phyloP scores from a whole-genome alignment of 2,113 vertebrate species.

The Paralichthys olivaceus region DNA sequence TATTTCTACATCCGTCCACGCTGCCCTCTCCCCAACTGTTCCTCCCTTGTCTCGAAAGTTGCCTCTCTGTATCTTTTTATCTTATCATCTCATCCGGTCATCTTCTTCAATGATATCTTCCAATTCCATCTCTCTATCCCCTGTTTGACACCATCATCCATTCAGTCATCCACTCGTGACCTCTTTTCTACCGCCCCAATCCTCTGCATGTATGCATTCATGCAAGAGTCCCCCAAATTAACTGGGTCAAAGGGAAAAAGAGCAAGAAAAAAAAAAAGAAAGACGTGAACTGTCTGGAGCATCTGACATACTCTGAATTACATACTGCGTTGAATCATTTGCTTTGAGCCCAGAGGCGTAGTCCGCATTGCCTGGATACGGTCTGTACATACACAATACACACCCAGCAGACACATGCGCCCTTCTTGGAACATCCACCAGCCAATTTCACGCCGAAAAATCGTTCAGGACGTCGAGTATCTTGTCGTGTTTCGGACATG shows the following conservation, averaged over 20 bases:
- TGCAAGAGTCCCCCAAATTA: slow-evolving; percentile 1
- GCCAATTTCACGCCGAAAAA: slow-evolving; percentile 57
- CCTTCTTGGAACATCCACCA: slow-evolving; percentile 36
- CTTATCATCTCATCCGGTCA: slow-evolving; percentile 17
- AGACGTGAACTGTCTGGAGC: slow-evolving; percentile 8
- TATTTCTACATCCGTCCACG: slow-evolving; percentile 2
- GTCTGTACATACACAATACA: slow-evolving; percentile 10
- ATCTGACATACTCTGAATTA: slow-evolving; percentile 29
- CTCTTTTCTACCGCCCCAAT: neutral
- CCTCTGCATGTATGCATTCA: slow-evolving; percentile 5
- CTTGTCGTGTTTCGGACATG: slow-evolving; percentile 25
- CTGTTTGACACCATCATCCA: slow-evolving; percentile 3
- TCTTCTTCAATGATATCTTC: slow-evolving; percentile 8
- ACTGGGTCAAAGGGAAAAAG: slow-evolving; percentile 19
- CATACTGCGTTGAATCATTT: slow-evolving; percentile 16
- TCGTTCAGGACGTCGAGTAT: slow-evolving; percentile 18
- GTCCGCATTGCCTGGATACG: neutral
- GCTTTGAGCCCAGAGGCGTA: slow-evolving; percentile 20
- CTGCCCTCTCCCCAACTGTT: neutral
- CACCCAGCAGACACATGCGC: slow-evolving; percentile 30
- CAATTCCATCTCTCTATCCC: neutral
- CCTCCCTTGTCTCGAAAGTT: slow-evolving; percentile 1
- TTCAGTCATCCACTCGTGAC: slow-evolving; percentile 16
- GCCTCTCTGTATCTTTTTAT: neutral
- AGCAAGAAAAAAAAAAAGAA: neutral